Base-by-base conservation (phyloP, 1,140 invertebrate genomes). In the Aphidius ervi region DNA sequence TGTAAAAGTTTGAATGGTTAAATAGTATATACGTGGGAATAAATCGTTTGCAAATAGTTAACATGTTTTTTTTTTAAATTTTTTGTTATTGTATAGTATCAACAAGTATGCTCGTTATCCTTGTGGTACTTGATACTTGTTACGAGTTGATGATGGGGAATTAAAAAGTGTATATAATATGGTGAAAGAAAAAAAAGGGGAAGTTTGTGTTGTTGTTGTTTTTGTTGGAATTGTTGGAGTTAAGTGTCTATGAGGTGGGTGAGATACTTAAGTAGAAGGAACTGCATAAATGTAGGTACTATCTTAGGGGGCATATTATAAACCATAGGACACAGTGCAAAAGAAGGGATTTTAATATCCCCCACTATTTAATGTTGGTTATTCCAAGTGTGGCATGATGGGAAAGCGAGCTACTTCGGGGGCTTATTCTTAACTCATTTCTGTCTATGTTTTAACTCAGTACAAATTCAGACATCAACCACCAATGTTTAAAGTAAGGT, bases 401-500 rank as follows among this genome's bases (percentile, higher is more conserved):
- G 73, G 68, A 74, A 76, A 76, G 72, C 73, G 66, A 74, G 73
- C 67, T 69, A 70, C 72, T 72, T 74, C 61, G 76, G 75, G 76
- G 76, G 77, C 76, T 31, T 31, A 76, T 77, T 66, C 71, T 68
- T 67, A 65, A 66, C 63, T 31, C 23, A 31, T 31, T 31, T 31
- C 23, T 31, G 23, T 31, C 23, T 31, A 31, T 31, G 23, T 73
- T 75, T 67, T 70, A 73, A 65, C 67, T 75, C 76, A 77, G 75
- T 79, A 64, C 70, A 69, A 74, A 67, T 75, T 68, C 65, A 70
- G 53, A 75, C 76, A 74, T 71, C 69, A 65, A 67, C 50, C 41
- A 54, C 40, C 49, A 52, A 47, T 56, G 41, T 61, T 16, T 16
- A 16, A 16, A 16, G 16, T 16, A 16, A 16, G 16, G 16, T 16